A percentile compares a stretch with the other conserved stretches of the same genome.
Conservation (phyloP, 2,113 vertebrate genomes). For the Cebidichthys violaceus region DNA sequence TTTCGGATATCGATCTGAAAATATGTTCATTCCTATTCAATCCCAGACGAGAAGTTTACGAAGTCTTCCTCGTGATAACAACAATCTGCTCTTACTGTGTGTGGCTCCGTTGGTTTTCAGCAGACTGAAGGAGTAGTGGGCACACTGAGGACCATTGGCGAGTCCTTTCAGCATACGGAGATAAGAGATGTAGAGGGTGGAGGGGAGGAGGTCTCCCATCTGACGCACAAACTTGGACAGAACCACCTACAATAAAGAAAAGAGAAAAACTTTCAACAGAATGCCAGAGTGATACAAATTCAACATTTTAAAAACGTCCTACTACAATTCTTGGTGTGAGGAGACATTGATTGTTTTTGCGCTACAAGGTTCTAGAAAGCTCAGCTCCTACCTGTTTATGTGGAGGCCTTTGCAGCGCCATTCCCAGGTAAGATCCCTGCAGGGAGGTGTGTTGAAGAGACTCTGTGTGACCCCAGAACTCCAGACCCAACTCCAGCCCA, state of each 20-base stretch:
- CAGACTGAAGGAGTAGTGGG: slow-evolving; percentile 98
- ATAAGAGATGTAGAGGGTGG: slow-evolving; percentile 95
- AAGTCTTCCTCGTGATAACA: neutral
- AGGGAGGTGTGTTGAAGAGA: slow-evolving; percentile 93
- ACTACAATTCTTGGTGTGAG: neutral
- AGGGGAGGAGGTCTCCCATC: slow-evolving; percentile 97
- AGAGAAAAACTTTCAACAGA: neutral
- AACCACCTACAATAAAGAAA: slow-evolving; percentile 87
- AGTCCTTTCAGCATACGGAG: slow-evolving; percentile 95
- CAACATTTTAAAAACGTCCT: neutral
- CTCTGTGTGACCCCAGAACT: slow-evolving; percentile 97
- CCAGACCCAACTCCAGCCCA: slow-evolving; percentile 91
- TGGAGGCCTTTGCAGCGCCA: slow-evolving; percentile 93
- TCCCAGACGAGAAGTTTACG: neutral
- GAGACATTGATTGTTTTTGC: neutral
- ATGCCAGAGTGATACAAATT: neutral
- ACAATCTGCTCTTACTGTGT: slow-evolving; percentile 86
- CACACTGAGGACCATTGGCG: slow-evolving; percentile 93
- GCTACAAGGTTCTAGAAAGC: neutral
- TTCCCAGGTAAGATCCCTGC: slow-evolving; percentile 93
- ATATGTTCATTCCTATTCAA: neutral
- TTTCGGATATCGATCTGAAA: neutral
- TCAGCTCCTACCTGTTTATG: slow-evolving; percentile 90
- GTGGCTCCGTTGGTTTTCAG: slow-evolving; percentile 96
- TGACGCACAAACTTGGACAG: slow-evolving; percentile 98